Conservation (phyloP, 2,797 vertebrate genomes). For the Sebastes diploproa region DNA sequence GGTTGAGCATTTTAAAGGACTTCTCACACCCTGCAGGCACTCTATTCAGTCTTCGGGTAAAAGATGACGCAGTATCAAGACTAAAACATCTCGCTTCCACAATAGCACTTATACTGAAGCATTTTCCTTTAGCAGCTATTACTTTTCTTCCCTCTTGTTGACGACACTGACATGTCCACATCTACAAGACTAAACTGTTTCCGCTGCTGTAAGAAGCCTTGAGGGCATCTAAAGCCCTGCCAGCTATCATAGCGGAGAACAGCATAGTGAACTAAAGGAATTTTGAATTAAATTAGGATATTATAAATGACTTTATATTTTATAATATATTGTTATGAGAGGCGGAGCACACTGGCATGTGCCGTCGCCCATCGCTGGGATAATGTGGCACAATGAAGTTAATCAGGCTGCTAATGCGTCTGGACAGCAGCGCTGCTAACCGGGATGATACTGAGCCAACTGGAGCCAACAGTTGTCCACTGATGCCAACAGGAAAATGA, state of each 20-base stretch:
- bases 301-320: not conserved
- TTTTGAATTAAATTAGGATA: not conserved
- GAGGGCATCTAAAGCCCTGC: not conserved
- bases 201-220: no score
- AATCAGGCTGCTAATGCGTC: constrained; percentile 33
- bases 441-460: constrained; percentile 9
- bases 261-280: not conserved
- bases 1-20: no score
- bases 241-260: not conserved
- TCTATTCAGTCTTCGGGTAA: no score
- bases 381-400: constrained; percentile 15
- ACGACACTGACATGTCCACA: no score
- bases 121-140: not conserved
- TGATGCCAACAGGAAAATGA: constrained; percentile 31
- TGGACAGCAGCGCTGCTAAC: constrained; percentile 39
- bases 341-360: not conserved
- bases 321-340: not conserved
- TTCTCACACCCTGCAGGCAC: rapidly evolving
- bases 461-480: constrained; percentile 4
- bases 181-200: no score
- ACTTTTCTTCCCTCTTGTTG: not conserved
- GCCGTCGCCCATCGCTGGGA: not conserved
- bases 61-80: not conserved
- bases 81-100: not conserved
- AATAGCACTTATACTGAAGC: not conserved